phyloP scores from a whole-genome alignment of 2,113 vertebrate genomes.

The Platanista minor region DNA sequence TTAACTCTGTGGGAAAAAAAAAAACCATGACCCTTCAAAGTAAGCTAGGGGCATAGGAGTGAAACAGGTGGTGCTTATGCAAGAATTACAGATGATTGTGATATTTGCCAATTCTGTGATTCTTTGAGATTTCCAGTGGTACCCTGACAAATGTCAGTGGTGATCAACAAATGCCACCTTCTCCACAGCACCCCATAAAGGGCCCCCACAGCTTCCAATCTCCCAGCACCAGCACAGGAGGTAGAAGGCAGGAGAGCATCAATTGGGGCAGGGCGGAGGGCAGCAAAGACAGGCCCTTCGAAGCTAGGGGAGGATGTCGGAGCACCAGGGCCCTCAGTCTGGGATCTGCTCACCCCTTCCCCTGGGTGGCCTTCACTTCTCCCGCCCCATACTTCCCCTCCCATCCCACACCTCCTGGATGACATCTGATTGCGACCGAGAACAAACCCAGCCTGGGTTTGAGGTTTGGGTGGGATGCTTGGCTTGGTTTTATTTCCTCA shows the following conservation, averaged over 20 bases:
- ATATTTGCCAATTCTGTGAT: not conserved
- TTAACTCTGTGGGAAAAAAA: not conserved
- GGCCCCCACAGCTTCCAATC: not conserved
- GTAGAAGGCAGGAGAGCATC: not conserved
- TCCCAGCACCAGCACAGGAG: too few species aligned
- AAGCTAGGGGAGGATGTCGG: not conserved
- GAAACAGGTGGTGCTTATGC: not conserved
- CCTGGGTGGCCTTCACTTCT: not conserved
- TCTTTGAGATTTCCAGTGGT: not conserved
- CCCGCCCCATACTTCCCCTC: not conserved
- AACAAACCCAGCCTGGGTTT: not conserved
- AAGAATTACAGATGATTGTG: not conserved
- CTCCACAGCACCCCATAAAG: not conserved
- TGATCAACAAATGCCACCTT: not conserved
- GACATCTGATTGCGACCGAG: not conserved
- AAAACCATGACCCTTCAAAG: not conserved
- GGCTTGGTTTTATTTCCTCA: not conserved
- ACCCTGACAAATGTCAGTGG: not conserved
- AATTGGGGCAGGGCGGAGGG: too few species aligned
- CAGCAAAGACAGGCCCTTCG: accelerated
- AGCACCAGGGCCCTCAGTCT: not conserved
- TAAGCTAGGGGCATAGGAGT: not conserved
- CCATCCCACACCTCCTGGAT: not conserved
- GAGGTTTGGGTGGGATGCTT: slow-evolving; percentile 9
- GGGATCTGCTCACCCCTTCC: not conserved